A percentile compares a stretch with the other conserved stretches of the same genome.
phyloP scores from a whole-genome alignment of 2,113 vertebrate genomes.

The Calidris pygmaea region DNA sequence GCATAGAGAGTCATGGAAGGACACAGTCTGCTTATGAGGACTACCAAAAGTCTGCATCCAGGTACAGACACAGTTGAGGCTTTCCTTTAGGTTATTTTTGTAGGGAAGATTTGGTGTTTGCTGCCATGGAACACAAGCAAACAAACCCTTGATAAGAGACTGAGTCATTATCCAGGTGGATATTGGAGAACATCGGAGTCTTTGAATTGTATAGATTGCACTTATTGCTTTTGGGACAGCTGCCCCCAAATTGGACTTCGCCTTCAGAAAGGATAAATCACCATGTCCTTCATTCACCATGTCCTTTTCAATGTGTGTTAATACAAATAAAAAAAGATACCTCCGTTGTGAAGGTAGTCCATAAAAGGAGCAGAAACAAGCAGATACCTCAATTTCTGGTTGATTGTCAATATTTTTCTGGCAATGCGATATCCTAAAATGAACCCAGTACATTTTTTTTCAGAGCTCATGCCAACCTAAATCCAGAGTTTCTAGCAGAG shows the following conservation, averaged over 20 bases:
- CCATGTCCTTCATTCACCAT: neutral
- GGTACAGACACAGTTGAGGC: neutral
- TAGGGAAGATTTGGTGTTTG: neutral
- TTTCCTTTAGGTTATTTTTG: neutral
- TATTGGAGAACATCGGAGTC: neutral
- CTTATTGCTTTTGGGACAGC: neutral
- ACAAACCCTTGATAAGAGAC: neutral
- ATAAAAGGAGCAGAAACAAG: neutral
- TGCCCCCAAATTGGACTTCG: neutral
- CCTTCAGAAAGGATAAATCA: neutral
- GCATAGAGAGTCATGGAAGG: neutral
- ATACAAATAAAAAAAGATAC: neutral
- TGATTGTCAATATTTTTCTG: neutral
- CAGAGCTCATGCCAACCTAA: neutral
- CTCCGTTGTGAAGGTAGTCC: neutral
- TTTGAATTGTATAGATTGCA: neutral
- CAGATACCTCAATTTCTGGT: neutral
- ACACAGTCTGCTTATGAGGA: neutral
- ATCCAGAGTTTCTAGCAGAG: neutral
- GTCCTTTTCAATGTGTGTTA: neutral
- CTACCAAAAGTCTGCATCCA: slow-evolving; percentile 21
- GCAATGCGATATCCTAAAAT: neutral
- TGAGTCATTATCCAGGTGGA: neutral
- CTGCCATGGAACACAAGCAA: neutral
- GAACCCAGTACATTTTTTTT: neutral